Evolutionary conservation across 2,113 vertebrate species (phyloP), one percentile per base, ranked within the genome.

Genomic region (Gallinago undulata): DNA sequence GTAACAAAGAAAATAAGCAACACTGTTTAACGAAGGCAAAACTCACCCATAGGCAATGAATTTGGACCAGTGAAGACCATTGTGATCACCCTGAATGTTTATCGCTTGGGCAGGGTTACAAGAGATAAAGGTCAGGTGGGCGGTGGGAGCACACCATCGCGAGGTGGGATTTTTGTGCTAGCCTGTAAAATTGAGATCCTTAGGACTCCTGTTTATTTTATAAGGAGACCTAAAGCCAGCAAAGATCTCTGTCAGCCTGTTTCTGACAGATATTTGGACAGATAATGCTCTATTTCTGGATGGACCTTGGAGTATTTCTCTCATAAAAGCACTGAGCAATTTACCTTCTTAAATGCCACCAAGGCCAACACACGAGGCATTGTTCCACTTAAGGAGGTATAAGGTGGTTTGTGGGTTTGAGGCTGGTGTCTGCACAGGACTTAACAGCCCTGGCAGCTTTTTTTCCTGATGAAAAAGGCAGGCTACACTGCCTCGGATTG

Each of bases 401-500:
- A 33, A 51, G 10, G 35, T 74, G 21, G 8, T 55, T 89, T 51
- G 16, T 50, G 39, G 57, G 39, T 24, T 10, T 60, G 39, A 33
- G 30, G 21, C 10, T 77, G 63, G 19, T 0, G 2, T 41, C 41
- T 83, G 21, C 1, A 4, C 24, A 85, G 50, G 9, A 55, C 11
- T 21, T 12, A 51, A 23, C 24, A 59, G 56, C 35, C 15, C 39
- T 8, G 6, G 4, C 30, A 35, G 25, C 10, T 86, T 77, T 75
- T 70, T 47, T 55, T 66, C 10, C 11, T 37, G 14, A 3, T n/a
- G 13, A 30, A 51, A 39, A 50, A 56, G 19, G 8, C 13, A 39
- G 27, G 8, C 9, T 45, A 3, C 0, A 28, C 12, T 60, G 41
- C n/a, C 28, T 63, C n/a, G 37, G 56, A 55, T 27, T 0, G 1